Conservation (phyloP, 2,888 invertebrate species). For the Notocelia uddmanniana region DNA sequence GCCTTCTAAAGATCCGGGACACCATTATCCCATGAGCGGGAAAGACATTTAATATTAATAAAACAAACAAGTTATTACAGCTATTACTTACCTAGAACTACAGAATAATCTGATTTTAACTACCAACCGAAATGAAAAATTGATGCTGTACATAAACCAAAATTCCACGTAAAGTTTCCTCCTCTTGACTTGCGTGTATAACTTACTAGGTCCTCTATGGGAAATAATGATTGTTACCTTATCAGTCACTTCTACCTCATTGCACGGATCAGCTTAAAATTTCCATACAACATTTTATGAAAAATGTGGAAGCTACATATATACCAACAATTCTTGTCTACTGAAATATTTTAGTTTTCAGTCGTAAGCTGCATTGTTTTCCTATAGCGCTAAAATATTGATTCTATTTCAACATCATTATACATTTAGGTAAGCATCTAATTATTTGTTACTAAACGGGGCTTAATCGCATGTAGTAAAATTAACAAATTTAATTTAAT, state of each 20-base stretch:
- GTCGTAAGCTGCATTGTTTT: neutral
- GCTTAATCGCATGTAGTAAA: too few species aligned
- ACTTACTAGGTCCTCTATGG: neutral
- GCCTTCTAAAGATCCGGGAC: too few species aligned
- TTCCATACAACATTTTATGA: conserved; percentile 59
- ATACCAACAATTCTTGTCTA: conserved; percentile 53
- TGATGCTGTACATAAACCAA: neutral
- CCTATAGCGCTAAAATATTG: neutral
- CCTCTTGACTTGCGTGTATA: too few species aligned
- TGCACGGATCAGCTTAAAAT: conserved; percentile 56
- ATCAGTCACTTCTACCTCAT: conserved; percentile 63
- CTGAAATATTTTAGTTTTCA: conserved; percentile 7
- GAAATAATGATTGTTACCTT: conserved; percentile 52
- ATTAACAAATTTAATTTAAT: too few species aligned
- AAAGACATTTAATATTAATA: too few species aligned
- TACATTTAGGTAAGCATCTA: too few species aligned
- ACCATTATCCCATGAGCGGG: too few species aligned
- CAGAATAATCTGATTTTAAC: neutral
- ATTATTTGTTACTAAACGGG: too few species aligned
- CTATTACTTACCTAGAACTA: neutral
- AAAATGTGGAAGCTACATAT: conserved; percentile 54
- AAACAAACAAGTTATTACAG: too few species aligned
- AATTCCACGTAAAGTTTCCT: neutral
- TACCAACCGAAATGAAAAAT: neutral
- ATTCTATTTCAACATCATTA: neutral